Base-by-base conservation (phyloP, 2,888 invertebrate species). In the Apocheima hispidaria region DNA sequence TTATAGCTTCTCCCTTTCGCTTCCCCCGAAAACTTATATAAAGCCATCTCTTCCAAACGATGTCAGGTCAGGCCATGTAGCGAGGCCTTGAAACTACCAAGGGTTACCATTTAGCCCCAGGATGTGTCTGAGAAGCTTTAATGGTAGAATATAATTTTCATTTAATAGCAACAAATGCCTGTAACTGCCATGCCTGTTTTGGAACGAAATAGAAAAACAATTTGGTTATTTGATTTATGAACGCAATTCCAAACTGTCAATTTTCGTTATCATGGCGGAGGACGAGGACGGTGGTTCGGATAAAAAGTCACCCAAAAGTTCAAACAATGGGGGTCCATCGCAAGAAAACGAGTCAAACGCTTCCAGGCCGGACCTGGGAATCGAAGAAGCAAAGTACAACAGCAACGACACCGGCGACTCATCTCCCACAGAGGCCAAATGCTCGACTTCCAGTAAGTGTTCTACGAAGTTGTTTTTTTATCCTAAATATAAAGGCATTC, bases 191-290 rank as follows among this genome's bases (percentile, higher is more conserved):
- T 0, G 14, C 3, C 3, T 18, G 12, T 78, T 81, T 71, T 65
- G 68, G 73, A 77, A 78, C 79, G 73, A 68, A 53, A n/a, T n/a
- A 26, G 1, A 48, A 44, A 23, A 50, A 51, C 23, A 35, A 14
- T 10, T 6, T 20, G 7, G 1, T 36, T 54, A 30, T 63, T 0
- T 12, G 23, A 46, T 81, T 84, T 77, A 70, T 66, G 74, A 81
- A 84, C 86, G 78, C 60, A 74, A 63, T 63, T 50, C 16, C 12
- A 21, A 81, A 83, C 71, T 89, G 91, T 90, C 91, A 90, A 79
- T 84, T 87, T 86, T 86, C 83, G 81, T 82, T 86, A 91, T 91
- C 88, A 93, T 93, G 93, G 93, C 93, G 93, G 92, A 93, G 76
- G 93, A 92, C 78, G 92, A 92, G 77, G 92, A 92, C 81, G 88